These are phyloP conservation scores for Chelonoidis abingdonii DNA, from an alignment of 2,113 vertebrate genomes.

Conservation along the genomic window DNA sequence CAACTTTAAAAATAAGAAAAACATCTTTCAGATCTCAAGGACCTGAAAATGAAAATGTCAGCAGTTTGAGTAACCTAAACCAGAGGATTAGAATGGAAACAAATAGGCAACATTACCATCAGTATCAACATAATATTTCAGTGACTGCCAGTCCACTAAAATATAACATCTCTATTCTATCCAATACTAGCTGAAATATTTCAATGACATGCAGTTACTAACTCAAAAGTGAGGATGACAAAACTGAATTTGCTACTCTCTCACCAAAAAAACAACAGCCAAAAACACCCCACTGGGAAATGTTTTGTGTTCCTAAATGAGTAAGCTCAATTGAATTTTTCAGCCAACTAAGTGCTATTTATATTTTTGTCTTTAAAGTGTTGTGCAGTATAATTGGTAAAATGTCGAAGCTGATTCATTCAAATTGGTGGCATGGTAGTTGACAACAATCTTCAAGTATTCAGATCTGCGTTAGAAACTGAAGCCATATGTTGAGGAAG, in stretches of 20 bases:
- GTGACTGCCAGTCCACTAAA: not conserved
- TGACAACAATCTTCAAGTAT: slow-evolving; percentile 33
- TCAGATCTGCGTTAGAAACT: slow-evolving; percentile 33
- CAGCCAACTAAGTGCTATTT: slow-evolving; percentile 6
- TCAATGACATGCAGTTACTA: not conserved
- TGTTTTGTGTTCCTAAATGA: not conserved
- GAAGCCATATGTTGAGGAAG: slow-evolving; percentile 47
- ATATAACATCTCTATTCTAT: not conserved
- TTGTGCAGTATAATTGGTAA: slow-evolving; percentile 25
- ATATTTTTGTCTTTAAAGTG: slow-evolving; percentile 19
- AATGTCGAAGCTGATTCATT: slow-evolving; percentile 19
- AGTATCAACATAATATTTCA: not conserved
- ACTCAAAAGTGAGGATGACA: not conserved
- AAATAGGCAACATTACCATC: not conserved
- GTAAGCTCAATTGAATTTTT: not conserved
- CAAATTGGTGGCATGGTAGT: not conserved
- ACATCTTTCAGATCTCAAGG: not conserved
- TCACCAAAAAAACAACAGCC: fast-evolving
- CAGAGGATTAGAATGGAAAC: not conserved
- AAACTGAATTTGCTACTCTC: not conserved
- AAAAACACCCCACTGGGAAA: not conserved
- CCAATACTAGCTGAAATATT: not conserved
- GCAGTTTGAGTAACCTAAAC: not conserved
- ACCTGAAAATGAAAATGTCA: not conserved
- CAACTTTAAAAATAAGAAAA: not conserved